Evolutionary conservation across 2,113 vertebrate species (phyloP).

Genomic region (Tragulus kanchil): DNA sequence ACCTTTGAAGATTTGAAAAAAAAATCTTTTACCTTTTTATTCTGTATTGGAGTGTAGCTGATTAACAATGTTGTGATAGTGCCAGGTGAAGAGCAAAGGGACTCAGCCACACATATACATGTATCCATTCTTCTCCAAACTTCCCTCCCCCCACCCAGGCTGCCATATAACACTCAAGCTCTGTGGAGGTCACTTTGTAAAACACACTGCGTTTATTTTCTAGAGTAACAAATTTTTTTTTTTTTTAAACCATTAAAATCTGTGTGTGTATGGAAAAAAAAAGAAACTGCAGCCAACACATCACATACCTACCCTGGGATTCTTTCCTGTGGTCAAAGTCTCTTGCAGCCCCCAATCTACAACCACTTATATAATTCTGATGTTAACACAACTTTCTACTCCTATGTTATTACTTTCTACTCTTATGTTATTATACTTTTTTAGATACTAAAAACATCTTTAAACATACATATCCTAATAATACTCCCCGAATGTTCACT

Average conservation of each 20-base stretch:
- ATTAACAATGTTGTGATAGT: neutral
- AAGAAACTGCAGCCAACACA: neutral
- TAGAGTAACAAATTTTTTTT: slow-evolving; percentile 83
- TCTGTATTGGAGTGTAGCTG: neutral
- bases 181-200: too few species aligned
- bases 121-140: neutral
- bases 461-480: neutral
- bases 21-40: neutral
- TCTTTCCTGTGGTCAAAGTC: neutral
- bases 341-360: neutral
- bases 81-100: neutral
- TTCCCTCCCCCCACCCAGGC: neutral
- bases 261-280: slow-evolving; percentile 72
- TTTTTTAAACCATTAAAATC: slow-evolving; percentile 84
- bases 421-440: neutral
- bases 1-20: neutral
- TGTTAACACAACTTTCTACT: neutral
- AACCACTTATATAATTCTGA: neutral
- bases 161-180: neutral
- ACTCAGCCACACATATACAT: neutral
- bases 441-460: neutral
- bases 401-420: neutral
- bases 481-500: neutral
- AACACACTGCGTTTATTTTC: slow-evolving; percentile 86
- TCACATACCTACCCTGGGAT: too few species aligned